Base-by-base conservation (phyloP, 2,113 vertebrate genomes). In the Bubo blakistoni region DNA sequence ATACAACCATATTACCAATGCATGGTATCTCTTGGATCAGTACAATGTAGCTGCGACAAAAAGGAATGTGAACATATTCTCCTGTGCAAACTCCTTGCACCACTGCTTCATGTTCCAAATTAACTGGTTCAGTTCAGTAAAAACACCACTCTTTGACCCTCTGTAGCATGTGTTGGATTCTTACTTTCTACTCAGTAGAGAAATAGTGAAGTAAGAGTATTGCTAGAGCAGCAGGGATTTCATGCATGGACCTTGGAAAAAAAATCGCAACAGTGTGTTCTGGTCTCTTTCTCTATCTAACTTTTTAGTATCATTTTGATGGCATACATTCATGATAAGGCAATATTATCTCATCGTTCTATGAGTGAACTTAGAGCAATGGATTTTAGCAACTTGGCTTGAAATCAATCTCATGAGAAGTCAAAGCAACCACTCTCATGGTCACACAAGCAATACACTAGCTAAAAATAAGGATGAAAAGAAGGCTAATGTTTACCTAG, bases 391-490 rank as follows among this genome's bases (percentile, higher is more conserved):
- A 86, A 47, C 0, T 1, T 34, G 11, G 25, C 9, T 70, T 82
- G 73, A 76, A 86, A 63, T 61, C 36, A 81, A 6, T 29, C 49
- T 92, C 27, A 61, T 25, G n/a, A 84, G 78, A 92, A 93, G 87
- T 62, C 61, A 94, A 92, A 94, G 57, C 27, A 94, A 87, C 34
- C 8, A 10, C 30, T 79, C 34, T 85, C 36, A 86, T 0, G 0
- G 72, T 85, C 90, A 87, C 36, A 63, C 7, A 90, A 90, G 44
- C 27, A 92, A 88, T 18, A 65, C 38, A 38, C 18, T 51, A 88
- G 10, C 19, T 91, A 59, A 80, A 87, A 85, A 62, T 65, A 90
- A 83, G 30, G 47, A 94, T 88, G 51, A 96, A 86, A 92, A 92
- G 29, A 83, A 71, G 46, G 20, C 16, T 85, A 81, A 49, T 51